Conservation (phyloP, 30 jellyfish, hydroid and myxozoan genomes). For the Phacellophora camtschatica region DNA sequence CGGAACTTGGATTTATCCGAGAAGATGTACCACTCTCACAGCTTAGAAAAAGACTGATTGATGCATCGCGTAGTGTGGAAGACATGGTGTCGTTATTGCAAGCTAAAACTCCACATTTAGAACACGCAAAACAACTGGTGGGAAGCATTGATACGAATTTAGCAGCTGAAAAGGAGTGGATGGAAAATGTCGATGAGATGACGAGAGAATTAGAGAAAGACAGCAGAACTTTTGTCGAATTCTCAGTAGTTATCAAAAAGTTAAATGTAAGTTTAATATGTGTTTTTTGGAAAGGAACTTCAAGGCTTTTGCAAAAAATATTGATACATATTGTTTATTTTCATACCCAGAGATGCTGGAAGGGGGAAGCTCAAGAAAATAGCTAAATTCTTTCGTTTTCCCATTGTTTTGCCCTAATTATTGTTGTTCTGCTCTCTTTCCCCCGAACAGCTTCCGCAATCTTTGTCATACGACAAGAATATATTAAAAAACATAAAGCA, state of each 20-base stretch:
- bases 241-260: not conserved
- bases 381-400: no score
- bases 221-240: not conserved
- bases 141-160: not conserved
- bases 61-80: conserved; percentile 6
- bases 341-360: no score
- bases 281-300: no score
- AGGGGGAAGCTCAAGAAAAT: no score
- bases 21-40: not conserved
- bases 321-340: no score
- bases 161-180: conserved; percentile 18
- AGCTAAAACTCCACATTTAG: not conserved
- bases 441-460: no score
- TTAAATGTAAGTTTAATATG: conserved; percentile 28
- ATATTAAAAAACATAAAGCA: no score
- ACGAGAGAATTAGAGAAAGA: not conserved
- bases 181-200: not conserved
- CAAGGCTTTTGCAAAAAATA: no score
- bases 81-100: conserved; percentile 34
- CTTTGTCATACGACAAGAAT: no score
- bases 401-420: no score
- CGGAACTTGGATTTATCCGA: not conserved
- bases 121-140: not conserved
- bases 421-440: no score
- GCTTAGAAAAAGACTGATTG: not conserved